These are phyloP conservation scores for Caenorhabditis uteleia DNA, from an alignment of 2,888 invertebrate genomes.

Conservation along the genomic window DNA sequence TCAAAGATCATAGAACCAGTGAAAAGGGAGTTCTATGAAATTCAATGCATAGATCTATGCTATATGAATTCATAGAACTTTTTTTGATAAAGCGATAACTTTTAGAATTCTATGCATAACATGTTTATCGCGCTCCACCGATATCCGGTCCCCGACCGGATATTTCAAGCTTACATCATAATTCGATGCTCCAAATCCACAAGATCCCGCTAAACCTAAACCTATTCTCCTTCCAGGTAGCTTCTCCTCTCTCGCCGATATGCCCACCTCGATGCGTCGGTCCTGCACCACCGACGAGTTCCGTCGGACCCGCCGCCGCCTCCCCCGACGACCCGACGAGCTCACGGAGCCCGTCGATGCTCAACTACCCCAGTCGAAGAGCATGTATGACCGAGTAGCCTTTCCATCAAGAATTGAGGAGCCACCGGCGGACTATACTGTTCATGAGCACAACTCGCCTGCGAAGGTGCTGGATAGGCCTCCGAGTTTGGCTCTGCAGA, in stretches of 20 bases:
- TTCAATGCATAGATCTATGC: too few species aligned
- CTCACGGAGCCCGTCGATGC: constrained; percentile 15
- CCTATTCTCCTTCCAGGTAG: constrained; percentile 18
- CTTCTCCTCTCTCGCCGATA: constrained; percentile 26
- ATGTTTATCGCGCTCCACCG: too few species aligned
- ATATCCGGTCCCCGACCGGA: too few species aligned
- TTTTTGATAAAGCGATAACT: too few species aligned
- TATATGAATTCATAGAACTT: too few species aligned
- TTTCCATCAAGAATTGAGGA: neutral
- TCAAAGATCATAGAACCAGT: too few species aligned
- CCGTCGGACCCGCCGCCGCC: constrained; percentile 35
- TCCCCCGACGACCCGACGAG: constrained; percentile 48
- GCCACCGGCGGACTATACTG: constrained; percentile 15
- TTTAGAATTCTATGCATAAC: too few species aligned
- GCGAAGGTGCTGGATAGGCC: constrained; percentile 16
- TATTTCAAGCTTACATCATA: too few species aligned
- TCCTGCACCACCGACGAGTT: constrained; percentile 51
- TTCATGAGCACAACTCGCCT: too few species aligned
- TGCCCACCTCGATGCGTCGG: constrained; percentile 31
- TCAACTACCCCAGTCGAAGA: constrained; percentile 29
- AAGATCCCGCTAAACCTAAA: too few species aligned
- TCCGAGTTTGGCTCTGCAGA: constrained; percentile 27
- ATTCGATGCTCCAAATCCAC: too few species aligned
- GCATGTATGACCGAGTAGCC: constrained; percentile 33
- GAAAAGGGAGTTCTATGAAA: too few species aligned